Percentiles rank a stretch among this genome's conserved stretches.
Evolutionary conservation across 2,113 vertebrate genomes (phyloP).

Genomic region (Aspiorhynchus laticeps): DNA sequence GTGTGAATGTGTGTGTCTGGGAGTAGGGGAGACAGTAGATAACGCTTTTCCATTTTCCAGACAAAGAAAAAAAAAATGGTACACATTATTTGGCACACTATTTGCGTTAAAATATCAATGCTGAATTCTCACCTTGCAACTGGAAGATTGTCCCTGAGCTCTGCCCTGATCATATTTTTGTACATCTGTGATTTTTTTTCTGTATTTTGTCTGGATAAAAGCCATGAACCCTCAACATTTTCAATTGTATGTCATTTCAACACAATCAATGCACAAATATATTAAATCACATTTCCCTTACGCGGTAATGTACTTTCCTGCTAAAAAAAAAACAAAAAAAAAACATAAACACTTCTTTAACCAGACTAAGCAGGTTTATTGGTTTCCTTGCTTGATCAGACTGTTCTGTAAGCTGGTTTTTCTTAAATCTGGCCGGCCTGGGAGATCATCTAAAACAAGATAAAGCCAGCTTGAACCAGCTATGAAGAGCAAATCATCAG

Average conservation of each 20-base stretch:
- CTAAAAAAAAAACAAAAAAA: too few species aligned
- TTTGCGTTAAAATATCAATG: constrained; percentile 1
- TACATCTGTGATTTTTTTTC: neutral
- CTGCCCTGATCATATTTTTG: neutral
- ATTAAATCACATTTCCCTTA: neutral
- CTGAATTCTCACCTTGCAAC: neutral
- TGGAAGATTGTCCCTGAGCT: neutral
- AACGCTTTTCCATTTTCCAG: neutral
- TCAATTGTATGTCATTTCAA: neutral
- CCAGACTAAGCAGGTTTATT: neutral
- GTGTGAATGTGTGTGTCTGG: neutral
- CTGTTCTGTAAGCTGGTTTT: neutral
- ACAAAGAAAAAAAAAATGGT: neutral
- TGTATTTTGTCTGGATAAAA: neutral
- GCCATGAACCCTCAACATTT: neutral
- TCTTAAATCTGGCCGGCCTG: neutral
- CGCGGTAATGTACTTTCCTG: neutral
- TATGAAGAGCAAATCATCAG: too few species aligned
- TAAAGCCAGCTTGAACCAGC: too few species aligned
- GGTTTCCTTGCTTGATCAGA: neutral
- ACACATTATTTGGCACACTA: neutral
- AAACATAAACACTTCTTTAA: neutral
- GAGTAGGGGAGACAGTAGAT: neutral
- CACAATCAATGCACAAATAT: neutral
- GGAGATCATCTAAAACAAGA: neutral